Base-by-base conservation (phyloP, 2,888 invertebrate species). In the Dryococelus australis region DNA sequence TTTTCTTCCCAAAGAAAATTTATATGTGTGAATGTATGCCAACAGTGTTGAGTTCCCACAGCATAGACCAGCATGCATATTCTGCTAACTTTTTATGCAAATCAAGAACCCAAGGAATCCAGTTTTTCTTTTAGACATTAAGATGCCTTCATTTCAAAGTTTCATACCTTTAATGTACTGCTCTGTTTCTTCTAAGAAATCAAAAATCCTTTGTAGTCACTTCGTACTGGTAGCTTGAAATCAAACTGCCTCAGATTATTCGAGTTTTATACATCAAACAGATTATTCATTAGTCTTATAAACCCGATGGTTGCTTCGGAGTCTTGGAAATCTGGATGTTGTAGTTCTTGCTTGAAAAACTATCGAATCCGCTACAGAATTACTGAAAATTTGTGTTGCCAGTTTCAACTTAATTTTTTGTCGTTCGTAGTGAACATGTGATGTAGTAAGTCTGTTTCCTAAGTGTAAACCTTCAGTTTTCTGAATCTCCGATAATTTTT, bases 1-100 rank as follows among this genome's bases (percentile, higher is more conserved):
- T 47, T 65, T 88, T 85, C 12, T 43, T n/a, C 84, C 84, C 65
- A 88, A 88, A 43, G 87, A 86, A n/a, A 88, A 51, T 81, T 88
- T 88, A 84, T 88, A 88, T 12, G 85, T 87, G 20, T 43, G 53
- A n/a, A 88, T 53, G 65, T 79, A 88, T 8, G 78, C 27, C 28
- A 26, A 12, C 12, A 47, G 9, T 47, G 47, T 6, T 47, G 47
- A 47, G 9, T 47, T 12, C 47, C 6, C 47, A 47, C 47, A 47
- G 47, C 47, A 47, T 47, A 47, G 47, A 47, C 12, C 47, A 47
- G n/a, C n/a, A n/a, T n/a, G 47, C 47, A 47, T 9, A 47, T 47
- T 47, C 47, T 47, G n/a, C 47, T 9, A 47, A 47, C 47, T 47
- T 47, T 47, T 12, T 9, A 47, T 47, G 47, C 47, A 47, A 47